Evolutionary conservation across 2,113 vertebrate species (phyloP).

Genomic region (Redunca redunca): DNA sequence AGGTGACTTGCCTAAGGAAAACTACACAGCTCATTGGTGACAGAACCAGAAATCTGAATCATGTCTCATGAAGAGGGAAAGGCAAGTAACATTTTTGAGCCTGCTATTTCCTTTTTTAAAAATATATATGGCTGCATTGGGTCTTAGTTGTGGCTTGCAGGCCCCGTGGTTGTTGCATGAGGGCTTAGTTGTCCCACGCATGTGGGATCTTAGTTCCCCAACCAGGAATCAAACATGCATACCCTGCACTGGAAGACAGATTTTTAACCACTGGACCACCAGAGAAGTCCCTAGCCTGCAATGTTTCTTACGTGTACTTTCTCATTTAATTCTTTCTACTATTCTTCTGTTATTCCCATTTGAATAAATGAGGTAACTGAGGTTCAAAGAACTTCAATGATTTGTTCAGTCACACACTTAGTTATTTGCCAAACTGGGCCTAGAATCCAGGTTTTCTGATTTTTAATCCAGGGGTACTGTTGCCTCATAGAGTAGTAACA

Average conservation of each 20-base stretch:
- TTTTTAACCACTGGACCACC: not conserved
- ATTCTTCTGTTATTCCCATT: not conserved
- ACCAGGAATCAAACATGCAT: not conserved
- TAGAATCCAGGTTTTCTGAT: not conserved
- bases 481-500: not conserved
- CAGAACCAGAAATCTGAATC: not conserved
- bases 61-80: not conserved
- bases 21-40: not conserved
- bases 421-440: conserved; percentile 12
- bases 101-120: not conserved
- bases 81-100: conserved; percentile 1
- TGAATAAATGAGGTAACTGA: not conserved
- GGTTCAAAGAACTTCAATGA: not conserved
- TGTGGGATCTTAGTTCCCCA: not conserved
- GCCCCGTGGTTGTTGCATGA: not conserved
- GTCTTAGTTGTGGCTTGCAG: not conserved
- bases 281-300: not conserved
- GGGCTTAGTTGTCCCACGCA: not conserved
- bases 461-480: not conserved
- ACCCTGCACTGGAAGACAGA: not conserved
- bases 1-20: not conserved
- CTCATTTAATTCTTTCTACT: not conserved
- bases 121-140: not conserved
- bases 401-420: not conserved
- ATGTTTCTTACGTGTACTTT: not conserved